Base-by-base conservation (phyloP, 1,140 invertebrate genomes). In the Drosophila asahinai region DNA sequence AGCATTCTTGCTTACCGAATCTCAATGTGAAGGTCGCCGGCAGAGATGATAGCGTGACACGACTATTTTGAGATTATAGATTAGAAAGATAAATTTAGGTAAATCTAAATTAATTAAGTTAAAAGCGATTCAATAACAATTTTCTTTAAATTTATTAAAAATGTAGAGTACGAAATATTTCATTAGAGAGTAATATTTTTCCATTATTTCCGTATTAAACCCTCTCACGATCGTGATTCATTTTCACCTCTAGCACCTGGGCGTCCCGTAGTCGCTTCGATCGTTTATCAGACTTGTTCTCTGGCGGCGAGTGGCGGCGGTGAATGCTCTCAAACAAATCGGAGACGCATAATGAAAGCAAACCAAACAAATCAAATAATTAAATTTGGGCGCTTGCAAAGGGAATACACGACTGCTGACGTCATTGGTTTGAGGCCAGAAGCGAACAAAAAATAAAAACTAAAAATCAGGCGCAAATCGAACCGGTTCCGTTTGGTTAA, bases 11-110 rank as follows among this genome's bases (percentile, higher is more conserved):
- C 45, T 48, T 47, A 47, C 17, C 48, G 63, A 66, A 51, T 40
- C 48, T 83, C 64, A 80, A 38, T 47, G 81, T 63, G 81, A 83
- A 83, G 81, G 81, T 83, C 81, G 59, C 38, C 49, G 43, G 25
- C 43, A 19, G 38, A 43, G 38, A 61, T 73, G 68, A 14, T 11
- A 5, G 25, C 68, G 55, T 73, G 67, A 19, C 14, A 60, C 14
- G 19, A 59, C 7, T 22, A n/a, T 48, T 12, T 40, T n/a, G 1
- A 17, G 19, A 45, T 22, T 14, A 33, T 11, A 30, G 15, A 15
- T 52, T 5, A 9, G 15, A 7, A 15, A 30, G 36, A 0, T 27
- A 6, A 6, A 27, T 27, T 27, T 27, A 27, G 36, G 4, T 38
- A 38, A 38, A 0, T 14, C 11, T 11, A 5, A 9, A 51, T 51